phyloP scores from a whole-genome alignment of 2,113 vertebrate genomes.

The Chionis minor region DNA sequence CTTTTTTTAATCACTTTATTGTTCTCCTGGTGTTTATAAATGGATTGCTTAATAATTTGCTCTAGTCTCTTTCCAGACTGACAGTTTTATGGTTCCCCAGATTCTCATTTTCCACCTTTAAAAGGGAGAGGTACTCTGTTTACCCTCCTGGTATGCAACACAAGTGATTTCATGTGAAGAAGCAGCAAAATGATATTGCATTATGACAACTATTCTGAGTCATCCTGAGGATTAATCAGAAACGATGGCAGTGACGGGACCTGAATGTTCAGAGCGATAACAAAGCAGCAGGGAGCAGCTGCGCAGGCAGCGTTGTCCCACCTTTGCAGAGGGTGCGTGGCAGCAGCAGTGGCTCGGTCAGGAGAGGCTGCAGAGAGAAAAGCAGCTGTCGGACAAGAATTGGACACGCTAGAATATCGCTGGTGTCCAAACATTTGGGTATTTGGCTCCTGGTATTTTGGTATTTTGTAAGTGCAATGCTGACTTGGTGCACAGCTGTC shows the following conservation, averaged over 20 bases:
- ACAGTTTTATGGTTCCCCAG: background rate
- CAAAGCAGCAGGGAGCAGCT: background rate
- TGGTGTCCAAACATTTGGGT: background rate
- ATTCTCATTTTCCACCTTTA: constrained; percentile 4
- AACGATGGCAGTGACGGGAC: background rate
- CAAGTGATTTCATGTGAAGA: background rate
- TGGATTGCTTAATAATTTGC: constrained; percentile 20
- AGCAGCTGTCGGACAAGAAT: background rate
- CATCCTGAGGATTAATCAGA: background rate
- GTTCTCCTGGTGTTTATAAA: constrained; percentile 30
- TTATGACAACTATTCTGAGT: constrained; percentile 13
- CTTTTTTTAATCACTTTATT: background rate
- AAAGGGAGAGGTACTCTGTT: background rate
- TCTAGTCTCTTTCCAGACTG: background rate
- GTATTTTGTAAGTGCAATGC: background rate
- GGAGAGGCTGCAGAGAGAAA: background rate
- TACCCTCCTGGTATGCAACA: background rate
- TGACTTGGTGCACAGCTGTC: background rate
- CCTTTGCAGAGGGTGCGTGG: background rate
- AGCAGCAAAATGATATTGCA: background rate
- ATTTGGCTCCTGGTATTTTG: background rate
- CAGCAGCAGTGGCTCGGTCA: background rate
- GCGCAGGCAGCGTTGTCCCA: background rate
- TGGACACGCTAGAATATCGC: background rate
- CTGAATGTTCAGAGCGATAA: background rate